These are phyloP conservation scores for Mycetomoellerius zeteki DNA, from an alignment of 1,140 invertebrate genomes.

Conservation along the genomic window DNA sequence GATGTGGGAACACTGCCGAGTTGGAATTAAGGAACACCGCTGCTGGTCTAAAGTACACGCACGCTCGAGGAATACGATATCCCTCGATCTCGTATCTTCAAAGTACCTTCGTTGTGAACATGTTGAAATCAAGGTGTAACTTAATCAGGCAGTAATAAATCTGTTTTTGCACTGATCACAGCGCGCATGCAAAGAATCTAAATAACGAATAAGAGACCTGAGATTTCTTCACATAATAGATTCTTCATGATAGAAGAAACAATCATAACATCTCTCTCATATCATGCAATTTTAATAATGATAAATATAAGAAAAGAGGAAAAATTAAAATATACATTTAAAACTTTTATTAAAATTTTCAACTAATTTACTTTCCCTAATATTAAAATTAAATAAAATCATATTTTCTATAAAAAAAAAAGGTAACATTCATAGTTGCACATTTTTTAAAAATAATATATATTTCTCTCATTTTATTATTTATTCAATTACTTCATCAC, in stretches of 20 bases:
- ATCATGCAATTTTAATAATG: neutral
- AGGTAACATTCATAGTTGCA: neutral
- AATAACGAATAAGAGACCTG: constrained; percentile 7
- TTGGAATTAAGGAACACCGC: constrained; percentile 73
- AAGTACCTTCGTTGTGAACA: constrained; percentile 64
- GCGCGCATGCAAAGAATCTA: constrained; percentile 22
- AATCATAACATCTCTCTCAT: neutral
- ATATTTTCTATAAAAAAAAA: neutral
- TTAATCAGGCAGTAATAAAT: constrained; percentile 59
- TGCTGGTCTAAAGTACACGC: constrained; percentile 61
- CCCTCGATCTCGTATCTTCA: constrained; percentile 66
- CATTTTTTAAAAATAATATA: neutral
- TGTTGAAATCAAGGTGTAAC: constrained; percentile 55
- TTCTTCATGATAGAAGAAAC: neutral
- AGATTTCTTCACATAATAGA: constrained; percentile 20
- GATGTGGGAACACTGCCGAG: constrained; percentile 76
- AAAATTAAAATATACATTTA: neutral
- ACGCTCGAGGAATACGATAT: constrained; percentile 72
- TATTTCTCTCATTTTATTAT: neutral
- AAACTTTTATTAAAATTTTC: neutral
- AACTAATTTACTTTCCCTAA: neutral
- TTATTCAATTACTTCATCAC: constrained; percentile 1
- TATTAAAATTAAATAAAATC: constrained; percentile 1
- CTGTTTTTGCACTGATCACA: constrained; percentile 27
- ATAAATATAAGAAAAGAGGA: neutral